Base-by-base conservation (phyloP, 2,797 vertebrate genomes). In the Alosa sapidissima region DNA sequence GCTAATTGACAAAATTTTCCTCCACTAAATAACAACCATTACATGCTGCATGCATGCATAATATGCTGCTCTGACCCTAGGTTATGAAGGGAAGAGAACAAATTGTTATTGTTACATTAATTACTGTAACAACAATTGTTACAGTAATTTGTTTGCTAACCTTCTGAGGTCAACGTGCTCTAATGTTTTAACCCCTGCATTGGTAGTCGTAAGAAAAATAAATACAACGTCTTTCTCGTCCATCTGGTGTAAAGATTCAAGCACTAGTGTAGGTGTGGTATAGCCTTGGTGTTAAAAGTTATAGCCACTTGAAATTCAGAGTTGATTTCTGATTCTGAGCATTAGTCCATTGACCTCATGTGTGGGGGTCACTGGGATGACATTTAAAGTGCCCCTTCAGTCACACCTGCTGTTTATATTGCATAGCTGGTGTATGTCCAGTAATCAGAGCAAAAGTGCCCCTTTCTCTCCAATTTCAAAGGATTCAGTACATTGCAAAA, bases 381-480 rank as follows among this genome's bases (percentile, higher is more conserved):
- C 91, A 91, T 91, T 91, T 88, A 88, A 90, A 89, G 81, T 86
- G 84, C 88, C 13, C 13, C 28, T 11, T 11, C 33, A 87, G 85
- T 89, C 84, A 88, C 89, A 87, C 86, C 90, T 83, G 86, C 88
- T 91, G 89, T 90, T 88, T 68, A 68, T 36, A 68, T 33, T 14
- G 19, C 55, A n/a, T 58, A 21, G 16, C 21, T 58, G 16, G 16
- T 21, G 55, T 58, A 21, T 21, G 16, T 58, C 5, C 11, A 60
- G 60, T 65, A 33, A 68, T 13, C 24, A 68, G 24, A 68, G 58
- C n/a, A 60, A 60, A 24, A 60, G 58, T 36, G 33, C 28, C 19
- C 21, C 55, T 28, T 41, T 36, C 54, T 72, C 14, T 19, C 21
- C 19, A 58, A 6, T 72, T 33, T 72, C 10, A 72, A 14, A 36